Base-by-base conservation (phyloP, 1,140 invertebrate species). In the Pseudomyrmex concolor region DNA sequence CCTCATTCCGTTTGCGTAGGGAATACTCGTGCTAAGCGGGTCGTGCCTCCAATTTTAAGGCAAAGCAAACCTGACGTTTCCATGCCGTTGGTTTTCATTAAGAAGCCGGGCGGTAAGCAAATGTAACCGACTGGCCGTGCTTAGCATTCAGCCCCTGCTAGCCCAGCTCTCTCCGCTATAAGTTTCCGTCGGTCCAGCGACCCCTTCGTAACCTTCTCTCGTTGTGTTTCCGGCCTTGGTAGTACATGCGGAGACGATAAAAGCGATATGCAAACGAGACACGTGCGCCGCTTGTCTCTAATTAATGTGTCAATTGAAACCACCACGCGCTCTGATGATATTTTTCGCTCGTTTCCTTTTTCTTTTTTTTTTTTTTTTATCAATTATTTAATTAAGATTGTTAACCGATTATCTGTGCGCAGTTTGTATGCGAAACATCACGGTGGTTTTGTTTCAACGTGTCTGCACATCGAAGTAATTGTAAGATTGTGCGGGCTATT, bases 71-170 rank as follows among this genome's bases (percentile, higher is more conserved):
- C 72, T 86, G 85, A 89, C 85, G 82, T 89, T 89, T 89, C 88
- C 88, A 80, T 84, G 83, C 85, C 67, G 82, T 84, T 89, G 85
- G 57, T 89, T 89, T 89, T 89, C 88, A 89, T 89, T 89, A 89
- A 86, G 88, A 86, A 85, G 72, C 81, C 68, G 63, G 73, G 63
- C 64, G 74, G 85, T 62, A 74, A 89, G 86, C 86, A 89, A 72
- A 84, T 77, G 87, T 89, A 89, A 89, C 88, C 74, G 85, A 89
- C 87, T 89, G 76, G 70, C 77, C 88, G 85, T 86, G 85, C 77
- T 89, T 88, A 88, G 83, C 83, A 88, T 88, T 89, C 87, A 83
- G 60, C 57, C 71, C 4, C 80, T 84, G 73, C 55, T 25, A 76
- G 66, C 55, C 51, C 55, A 77, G 50, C 73, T 43, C 34, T 43